Base-by-base conservation (phyloP, 2,888 invertebrate genomes). In the Xylocampa areola region DNA sequence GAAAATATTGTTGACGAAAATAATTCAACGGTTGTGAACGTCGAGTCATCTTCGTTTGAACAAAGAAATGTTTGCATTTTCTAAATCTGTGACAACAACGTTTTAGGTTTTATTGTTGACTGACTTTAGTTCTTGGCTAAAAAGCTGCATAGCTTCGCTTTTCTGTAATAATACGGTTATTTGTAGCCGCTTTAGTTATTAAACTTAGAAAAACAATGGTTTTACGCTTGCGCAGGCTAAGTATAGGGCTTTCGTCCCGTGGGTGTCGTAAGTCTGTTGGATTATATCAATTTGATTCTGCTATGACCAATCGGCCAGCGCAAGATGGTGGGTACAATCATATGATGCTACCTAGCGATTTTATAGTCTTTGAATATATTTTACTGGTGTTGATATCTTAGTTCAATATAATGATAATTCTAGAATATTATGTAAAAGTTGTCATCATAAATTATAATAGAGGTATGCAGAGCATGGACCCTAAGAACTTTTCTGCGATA, bases 1-100 rank as follows among this genome's bases (percentile, higher is more conserved):
- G 73, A 76, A 63, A 76, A 63, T 65, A 37, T 51, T 45, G 41
- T 47, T 55, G 41, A 33, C 6, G 21, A 16, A 51, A 58, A 68
- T 55, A 63, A 55, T 52, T 64, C 41, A 50, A 32, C 41, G 29
- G 23, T 17, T 37, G 49, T 44, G 53, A 50, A 60, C 35, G 58
- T 33, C 50, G 61, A 62, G 49, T 68, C 64, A 55, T 68, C 48
- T 45, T 59, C 55, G 14, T 48, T 61, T 49, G 37, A 62, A 73
- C 76, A 68, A 72, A 75, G 68, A 57, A 62, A 60, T 57, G 48
- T 45, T 67, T 67, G 75, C 60, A 45, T 61, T 64, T 68, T 39
- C 51, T 23, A 37, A 36, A 57, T 29, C 47, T 43, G 52, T 35
- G 51, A 25, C 39, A 54, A 55, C 25, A 58, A 48, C 6, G 17